Conservation (phyloP, 2,113 vertebrate species). For the Hemicordylus capensis region DNA sequence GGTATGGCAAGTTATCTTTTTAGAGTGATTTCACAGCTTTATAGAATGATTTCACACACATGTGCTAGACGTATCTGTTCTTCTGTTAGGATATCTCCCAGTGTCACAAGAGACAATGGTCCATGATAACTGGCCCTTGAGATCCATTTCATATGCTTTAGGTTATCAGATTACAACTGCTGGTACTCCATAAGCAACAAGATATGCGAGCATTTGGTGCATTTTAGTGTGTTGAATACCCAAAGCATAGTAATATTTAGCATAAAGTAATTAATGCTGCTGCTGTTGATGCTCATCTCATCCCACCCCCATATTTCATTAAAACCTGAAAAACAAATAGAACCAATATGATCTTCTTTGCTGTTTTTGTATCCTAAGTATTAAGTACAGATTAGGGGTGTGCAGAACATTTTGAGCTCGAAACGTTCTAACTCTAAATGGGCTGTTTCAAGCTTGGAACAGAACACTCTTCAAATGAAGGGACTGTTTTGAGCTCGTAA, state of each 20-base stretch:
- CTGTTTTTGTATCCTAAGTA: slow-evolving; percentile 36
- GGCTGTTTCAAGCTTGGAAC: too few species aligned
- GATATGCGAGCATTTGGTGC: not conserved
- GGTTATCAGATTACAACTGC: not conserved
- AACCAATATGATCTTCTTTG: slow-evolving; percentile 10
- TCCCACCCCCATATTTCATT: slow-evolving; percentile 8
- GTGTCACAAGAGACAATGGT: not conserved
- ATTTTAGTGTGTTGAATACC: not conserved
- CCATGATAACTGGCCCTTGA: not conserved
- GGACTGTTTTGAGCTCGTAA: too few species aligned
- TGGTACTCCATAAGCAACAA: not conserved
- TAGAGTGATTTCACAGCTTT: not conserved
- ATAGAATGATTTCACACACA: not conserved
- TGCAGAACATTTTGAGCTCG: too few species aligned
- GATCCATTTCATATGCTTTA: not conserved
- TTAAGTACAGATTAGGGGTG: not conserved
- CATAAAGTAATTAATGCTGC: not conserved
- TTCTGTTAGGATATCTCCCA: not conserved
- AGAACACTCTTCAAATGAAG: too few species aligned
- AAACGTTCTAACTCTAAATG: too few species aligned
- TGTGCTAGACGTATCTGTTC: too few species aligned
- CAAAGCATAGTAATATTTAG: not conserved
- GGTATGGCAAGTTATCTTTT: not conserved
- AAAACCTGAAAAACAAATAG: not conserved
- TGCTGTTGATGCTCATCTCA: not conserved